Percentiles rank a stretch among this genome's conserved stretches.
These are phyloP conservation scores for Diachasmimorpha longicaudata DNA, from an alignment of 1,140 invertebrate species.

Conservation along the genomic window DNA sequence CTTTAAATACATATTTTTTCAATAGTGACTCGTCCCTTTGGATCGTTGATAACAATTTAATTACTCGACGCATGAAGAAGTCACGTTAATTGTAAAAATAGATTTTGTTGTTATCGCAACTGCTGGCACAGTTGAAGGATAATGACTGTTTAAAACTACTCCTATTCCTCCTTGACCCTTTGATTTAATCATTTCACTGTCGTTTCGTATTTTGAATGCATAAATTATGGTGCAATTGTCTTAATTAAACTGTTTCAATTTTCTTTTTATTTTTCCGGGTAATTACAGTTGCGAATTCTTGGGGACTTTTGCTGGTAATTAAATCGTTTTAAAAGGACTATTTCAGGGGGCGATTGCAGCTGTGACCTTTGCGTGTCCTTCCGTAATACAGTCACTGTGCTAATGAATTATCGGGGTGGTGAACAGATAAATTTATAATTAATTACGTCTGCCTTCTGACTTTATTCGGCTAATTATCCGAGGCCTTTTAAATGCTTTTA, in stretches of 20 bases:
- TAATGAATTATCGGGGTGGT: conserved; percentile 19
- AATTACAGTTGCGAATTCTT: background rate
- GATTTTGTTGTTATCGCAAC: background rate
- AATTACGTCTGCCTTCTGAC: too few relatives aligned
- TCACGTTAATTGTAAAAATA: background rate
- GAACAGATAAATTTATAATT: background rate
- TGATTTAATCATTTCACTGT: conserved; percentile 13
- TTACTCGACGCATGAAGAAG: background rate
- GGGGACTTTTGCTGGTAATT: background rate
- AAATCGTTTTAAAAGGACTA: background rate
- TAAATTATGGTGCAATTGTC: background rate
- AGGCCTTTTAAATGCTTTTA: too few relatives aligned
- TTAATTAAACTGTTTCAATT: background rate
- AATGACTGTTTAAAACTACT: conserved; percentile 2
- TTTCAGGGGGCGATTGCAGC: conserved; percentile 19
- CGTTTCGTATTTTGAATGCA: background rate
- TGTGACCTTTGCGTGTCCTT: conserved; percentile 26
- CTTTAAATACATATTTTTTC: background rate
- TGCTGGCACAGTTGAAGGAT: conserved; percentile 5
- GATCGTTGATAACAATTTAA: too few relatives aligned
- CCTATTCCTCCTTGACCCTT: conserved; percentile 14
- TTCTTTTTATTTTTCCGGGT: background rate
- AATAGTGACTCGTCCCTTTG: too few relatives aligned
- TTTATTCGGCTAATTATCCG: too few relatives aligned
- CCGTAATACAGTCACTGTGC: background rate